phyloP scores from a whole-genome alignment of 2,888 invertebrate species.

The Hyposoter dolosus region DNA sequence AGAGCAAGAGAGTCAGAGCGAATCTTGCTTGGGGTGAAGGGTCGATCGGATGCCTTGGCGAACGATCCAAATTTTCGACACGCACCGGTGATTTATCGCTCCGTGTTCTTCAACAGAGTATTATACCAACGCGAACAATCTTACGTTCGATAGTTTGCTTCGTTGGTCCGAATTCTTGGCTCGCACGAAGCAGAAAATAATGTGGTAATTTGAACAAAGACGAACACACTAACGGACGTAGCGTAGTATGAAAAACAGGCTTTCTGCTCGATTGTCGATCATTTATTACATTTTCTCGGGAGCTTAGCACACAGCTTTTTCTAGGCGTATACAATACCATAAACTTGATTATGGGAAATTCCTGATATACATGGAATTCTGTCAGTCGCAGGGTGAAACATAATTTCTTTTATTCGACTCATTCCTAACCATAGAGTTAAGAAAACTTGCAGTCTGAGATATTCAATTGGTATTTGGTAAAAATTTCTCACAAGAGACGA shows the following conservation, averaged over 20 bases:
- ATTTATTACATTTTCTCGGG: slow-evolving; percentile 10
- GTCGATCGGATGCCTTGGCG: slow-evolving; percentile 25
- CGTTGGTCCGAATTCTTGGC: slow-evolving; percentile 6
- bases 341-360: slow-evolving; percentile 6
- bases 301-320: slow-evolving; percentile 11
- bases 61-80: slow-evolving; percentile 59
- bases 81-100: slow-evolving; percentile 61
- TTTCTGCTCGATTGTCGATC: slow-evolving; percentile 17
- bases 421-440: background rate
- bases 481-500: background rate
- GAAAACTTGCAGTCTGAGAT: background rate
- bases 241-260: background rate
- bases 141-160: slow-evolving; percentile 13
- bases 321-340: background rate
- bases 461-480: background rate
- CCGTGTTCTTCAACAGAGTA: slow-evolving; percentile 20
- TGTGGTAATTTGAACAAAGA: slow-evolving; percentile 21
- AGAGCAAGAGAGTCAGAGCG: background rate
- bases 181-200: slow-evolving; percentile 17
- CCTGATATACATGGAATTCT: background rate
- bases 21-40: slow-evolving; percentile 21
- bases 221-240: background rate
- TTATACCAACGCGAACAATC: slow-evolving; percentile 33
- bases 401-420: background rate
- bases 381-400: background rate